Base-by-base conservation (phyloP, 2,113 vertebrate species). In the Thamnaconus septentrionalis region DNA sequence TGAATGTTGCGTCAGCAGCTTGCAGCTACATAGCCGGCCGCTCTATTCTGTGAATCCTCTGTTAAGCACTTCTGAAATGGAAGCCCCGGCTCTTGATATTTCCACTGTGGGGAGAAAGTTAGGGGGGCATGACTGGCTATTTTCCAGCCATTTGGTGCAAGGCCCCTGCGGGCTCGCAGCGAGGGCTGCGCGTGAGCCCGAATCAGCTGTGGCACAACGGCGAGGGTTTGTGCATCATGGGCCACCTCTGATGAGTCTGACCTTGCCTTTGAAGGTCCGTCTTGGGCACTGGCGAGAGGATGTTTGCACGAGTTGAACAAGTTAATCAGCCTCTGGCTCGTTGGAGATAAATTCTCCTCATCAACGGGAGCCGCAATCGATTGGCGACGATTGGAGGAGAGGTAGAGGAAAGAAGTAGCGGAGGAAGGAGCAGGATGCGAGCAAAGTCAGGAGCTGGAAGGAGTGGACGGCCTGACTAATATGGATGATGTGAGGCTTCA, bases 261-360 rank as follows among this genome's bases (percentile, higher is more conserved):
- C 63, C 69, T 71, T 7, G 7, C 12, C 56, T 61, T 75, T 56
- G 51, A 66, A 56, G 1, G 62, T 60, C 64, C 47, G 11, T 54
- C 47, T 49, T 56, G 56, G 57, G 62, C 62, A 53, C 18, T 51
- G 3, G 47, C 51, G 44, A 39, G 59, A 57, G 44, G 48, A 11
- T 55, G 64, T 66, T 69, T 47, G 46, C 51, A 3, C 3, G 3
- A 53, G 18, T 31, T 31, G 1, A 31, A 31, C 68, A 69, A 70
- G 56, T 53, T 51, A 75, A 75, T 85, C 73, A 80, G 71, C 53
- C 64, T 73, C 75, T 55, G 71, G 42, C 55, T 77, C 45, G 12
- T 80, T 78, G 75, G 54, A 61, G 61, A 79, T 75, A 69, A 77
- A 79, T 79, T 69, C 12, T 44, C 9, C 77, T 72, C 71, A 84